A percentile compares a stretch with the other conserved stretches of the same genome.
These are phyloP conservation scores for Danio albolineatus DNA, from an alignment of 2,797 vertebrate genomes.

Conservation along the genomic window DNA sequence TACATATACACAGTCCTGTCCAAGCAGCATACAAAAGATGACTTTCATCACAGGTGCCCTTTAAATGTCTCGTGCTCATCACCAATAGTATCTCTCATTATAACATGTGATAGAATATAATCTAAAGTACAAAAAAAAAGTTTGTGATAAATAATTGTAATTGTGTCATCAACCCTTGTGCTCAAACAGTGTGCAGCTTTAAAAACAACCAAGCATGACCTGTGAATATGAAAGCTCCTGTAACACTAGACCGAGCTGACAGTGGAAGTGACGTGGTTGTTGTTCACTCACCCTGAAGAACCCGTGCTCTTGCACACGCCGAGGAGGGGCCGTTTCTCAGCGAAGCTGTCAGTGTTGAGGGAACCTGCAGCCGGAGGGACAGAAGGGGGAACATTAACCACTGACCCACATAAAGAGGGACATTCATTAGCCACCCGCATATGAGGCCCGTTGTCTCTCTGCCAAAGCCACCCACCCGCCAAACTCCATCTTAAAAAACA, in stretches of 20 bases:
- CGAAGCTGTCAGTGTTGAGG: conserved; percentile 90
- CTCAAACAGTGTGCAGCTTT: background rate
- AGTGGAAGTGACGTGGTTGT: conserved; percentile 52
- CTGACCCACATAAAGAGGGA: conserved; percentile 70
- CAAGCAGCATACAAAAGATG: no score
- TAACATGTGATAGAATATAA: background rate
- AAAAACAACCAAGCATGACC: conserved; percentile 23
- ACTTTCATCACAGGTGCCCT: no score
- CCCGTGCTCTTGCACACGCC: conserved; percentile 96
- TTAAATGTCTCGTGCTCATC: no score
- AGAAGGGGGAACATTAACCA: conserved; percentile 51
- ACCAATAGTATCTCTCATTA: background rate
- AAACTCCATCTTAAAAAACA: conserved; percentile 48
- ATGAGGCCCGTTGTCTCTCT: conserved; percentile 64
- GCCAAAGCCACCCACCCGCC: conserved; percentile 66
- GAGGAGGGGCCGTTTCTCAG: conserved; percentile 94
- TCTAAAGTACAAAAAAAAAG: background rate
- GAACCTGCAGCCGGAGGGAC: conserved; percentile 78
- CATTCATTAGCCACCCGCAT: conserved; percentile 71
- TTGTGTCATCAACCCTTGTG: conserved; percentile 5
- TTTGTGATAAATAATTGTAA: background rate
- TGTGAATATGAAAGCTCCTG: conserved; percentile 12
- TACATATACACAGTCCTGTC: no score
- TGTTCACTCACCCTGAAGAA: conserved; percentile 91
- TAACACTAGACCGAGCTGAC: conserved; percentile 13